Base-by-base conservation (phyloP, 1,140 invertebrate species). In the Calephelis nemesis region DNA sequence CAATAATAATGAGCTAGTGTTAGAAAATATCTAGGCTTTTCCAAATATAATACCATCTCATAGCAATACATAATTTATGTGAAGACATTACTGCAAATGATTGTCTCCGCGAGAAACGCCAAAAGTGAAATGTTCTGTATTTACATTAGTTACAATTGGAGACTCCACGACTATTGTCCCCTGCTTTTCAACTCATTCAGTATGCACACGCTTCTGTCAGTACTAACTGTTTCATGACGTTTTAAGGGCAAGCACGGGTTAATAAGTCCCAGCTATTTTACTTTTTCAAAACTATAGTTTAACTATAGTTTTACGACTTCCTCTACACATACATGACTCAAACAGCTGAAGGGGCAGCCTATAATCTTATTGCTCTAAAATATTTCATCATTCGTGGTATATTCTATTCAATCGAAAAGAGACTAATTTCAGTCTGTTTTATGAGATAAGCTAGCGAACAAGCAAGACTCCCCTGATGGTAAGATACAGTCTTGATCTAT, bases 111-210 rank as follows among this genome's bases (percentile, higher is more conserved):
- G 19, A 40, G 58, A 60, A 60, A 60, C 58, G 19, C 12, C n/a
- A 60, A 60, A 40, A 7, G 12, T 60, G 58, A 60, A 60, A 60
- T 60, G 74, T 71, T 78, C 71, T 77, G 86, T 77, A 85, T 89
- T 85, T 81, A 76, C 82, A 88, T 88, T 71, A 75, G 79, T 72
- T 71, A 60, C 72, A 74, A 76, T 74, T 76, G 30, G 73, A 62
- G 69, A 62, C 66, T 76, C 68, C 58, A 42, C 67, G 72, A 67
- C 75, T 70, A 82, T 79, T 75, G 75, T 85, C 79, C 75, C 82
- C 70, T 69, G 67, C 78, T 84, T 87, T 88, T 85, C 82, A 83
- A 80, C 76, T 77, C 73, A 87, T 78, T 88, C 77, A 80, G 78
- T 82, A 87, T 87, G 84, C 76, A 81, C 84, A 86, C 74, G 74